Percentiles rank a stretch among this genome's conserved stretches.
Evolutionary conservation across 2,888 invertebrate genomes (phyloP).

Genomic region (Keiferia lycopersicella): DNA sequence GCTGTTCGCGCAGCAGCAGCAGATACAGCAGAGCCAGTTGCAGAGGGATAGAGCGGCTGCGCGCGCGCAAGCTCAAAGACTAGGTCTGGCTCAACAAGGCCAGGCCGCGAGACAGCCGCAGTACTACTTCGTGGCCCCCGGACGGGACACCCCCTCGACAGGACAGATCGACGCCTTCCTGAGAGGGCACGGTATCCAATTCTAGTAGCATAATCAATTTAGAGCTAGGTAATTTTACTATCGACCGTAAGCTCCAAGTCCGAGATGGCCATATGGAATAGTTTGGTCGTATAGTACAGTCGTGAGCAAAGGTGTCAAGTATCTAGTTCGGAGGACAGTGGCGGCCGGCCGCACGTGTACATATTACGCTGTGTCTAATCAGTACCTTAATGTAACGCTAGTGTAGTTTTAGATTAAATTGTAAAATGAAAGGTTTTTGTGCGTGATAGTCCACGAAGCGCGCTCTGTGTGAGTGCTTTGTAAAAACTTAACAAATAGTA

Average conservation of each 20-base stretch:
- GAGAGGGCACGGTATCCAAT: conserved; percentile 85
- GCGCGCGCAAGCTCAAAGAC: conserved; percentile 73
- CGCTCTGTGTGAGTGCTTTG: conserved; percentile 47
- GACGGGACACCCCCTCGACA: conserved; percentile 74
- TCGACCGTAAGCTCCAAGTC: conserved; percentile 44
- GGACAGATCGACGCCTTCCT: conserved; percentile 92
- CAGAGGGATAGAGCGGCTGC: conserved; percentile 81
- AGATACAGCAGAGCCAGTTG: conserved; percentile 84
- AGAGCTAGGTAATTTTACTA: conserved; percentile 56
- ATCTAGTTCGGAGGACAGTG: conserved; percentile 53
- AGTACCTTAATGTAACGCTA: conserved; percentile 68
- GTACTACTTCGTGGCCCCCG: conserved; percentile 83
- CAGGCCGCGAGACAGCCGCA: conserved; percentile 66
- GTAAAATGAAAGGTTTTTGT: conserved; percentile 53
- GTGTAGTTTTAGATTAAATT: conserved; percentile 63
- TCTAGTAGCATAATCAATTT: conserved; percentile 63
- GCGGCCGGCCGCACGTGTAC: conserved; percentile 61
- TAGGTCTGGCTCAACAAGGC: conserved; percentile 56
- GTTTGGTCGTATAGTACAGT: conserved; percentile 52
- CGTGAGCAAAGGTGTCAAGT: conserved; percentile 48
- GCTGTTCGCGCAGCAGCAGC: conserved; percentile 84
- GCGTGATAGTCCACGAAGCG: conserved; percentile 55
- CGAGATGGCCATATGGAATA: conserved; percentile 40
- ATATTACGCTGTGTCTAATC: conserved; percentile 69
- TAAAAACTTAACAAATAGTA: conserved; percentile 62